A percentile compares a stretch with the other conserved stretches of the same genome.
Evolutionary conservation across 2,888 invertebrate species (phyloP).

Genomic region (Himalopsyche anomala): DNA sequence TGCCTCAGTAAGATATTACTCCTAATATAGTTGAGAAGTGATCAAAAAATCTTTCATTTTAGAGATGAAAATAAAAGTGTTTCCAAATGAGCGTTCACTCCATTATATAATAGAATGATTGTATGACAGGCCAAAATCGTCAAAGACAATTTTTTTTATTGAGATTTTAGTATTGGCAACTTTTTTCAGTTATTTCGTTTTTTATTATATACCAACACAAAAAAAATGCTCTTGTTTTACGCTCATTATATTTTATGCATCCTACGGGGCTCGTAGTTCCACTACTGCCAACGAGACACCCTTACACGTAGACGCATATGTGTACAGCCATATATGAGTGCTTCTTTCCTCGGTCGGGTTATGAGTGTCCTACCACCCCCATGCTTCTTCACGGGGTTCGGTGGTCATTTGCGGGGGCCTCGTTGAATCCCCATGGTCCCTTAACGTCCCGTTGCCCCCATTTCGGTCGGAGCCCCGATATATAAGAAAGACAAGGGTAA

Average conservation of each 20-base stretch:
- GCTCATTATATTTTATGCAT: not conserved
- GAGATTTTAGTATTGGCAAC: too few relatives aligned
- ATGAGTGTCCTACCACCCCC: constrained; percentile 38
- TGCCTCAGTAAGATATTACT: too few relatives aligned
- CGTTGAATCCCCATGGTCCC: constrained; percentile 41
- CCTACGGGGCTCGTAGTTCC: not conserved
- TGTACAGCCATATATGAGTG: constrained; percentile 29
- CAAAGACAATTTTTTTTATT: too few relatives aligned
- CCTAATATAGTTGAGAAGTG: too few relatives aligned
- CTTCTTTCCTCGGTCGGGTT: constrained; percentile 42
- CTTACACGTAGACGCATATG: not conserved
- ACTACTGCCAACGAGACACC: not conserved
- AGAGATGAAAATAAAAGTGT: too few relatives aligned
- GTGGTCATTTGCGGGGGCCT: constrained; percentile 40
- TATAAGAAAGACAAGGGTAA: constrained; percentile 64
- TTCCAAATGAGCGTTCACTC: too few relatives aligned
- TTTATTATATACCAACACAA: too few relatives aligned
- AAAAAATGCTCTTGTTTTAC: too few relatives aligned
- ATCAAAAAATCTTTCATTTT: too few relatives aligned
- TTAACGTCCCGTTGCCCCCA: constrained; percentile 42
- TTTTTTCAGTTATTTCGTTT: too few relatives aligned
- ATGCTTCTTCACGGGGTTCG: constrained; percentile 39
- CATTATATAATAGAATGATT: too few relatives aligned
- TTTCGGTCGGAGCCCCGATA: constrained; percentile 51
- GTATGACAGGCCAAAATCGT: too few relatives aligned